phyloP scores from a whole-genome alignment of 2,797 vertebrate species.

The Vultur gryphus region DNA sequence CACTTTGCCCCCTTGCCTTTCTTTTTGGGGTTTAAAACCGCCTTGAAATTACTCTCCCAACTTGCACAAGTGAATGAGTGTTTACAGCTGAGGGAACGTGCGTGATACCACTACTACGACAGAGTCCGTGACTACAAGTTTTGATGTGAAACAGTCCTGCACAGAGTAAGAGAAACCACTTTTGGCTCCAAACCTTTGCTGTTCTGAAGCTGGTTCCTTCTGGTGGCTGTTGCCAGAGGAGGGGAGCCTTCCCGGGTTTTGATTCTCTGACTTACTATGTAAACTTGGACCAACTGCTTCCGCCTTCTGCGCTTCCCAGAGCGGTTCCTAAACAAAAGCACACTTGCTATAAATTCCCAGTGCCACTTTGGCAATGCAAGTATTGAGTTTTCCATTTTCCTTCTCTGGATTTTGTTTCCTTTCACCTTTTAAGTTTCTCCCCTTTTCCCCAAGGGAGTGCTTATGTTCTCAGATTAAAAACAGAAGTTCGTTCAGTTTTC shows the following conservation, averaged over 20 bases:
- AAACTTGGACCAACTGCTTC: background rate
- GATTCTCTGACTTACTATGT: background rate
- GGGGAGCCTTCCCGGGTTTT: background rate
- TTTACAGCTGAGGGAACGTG: background rate
- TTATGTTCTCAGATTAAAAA: background rate
- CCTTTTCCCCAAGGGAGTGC: background rate
- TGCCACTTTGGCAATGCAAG: background rate
- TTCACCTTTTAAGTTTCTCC: background rate
- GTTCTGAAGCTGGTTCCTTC: background rate
- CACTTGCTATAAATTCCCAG: background rate
- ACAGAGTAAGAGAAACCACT: background rate
- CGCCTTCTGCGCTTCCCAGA: background rate
- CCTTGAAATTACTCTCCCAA: background rate
- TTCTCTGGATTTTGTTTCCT: background rate
- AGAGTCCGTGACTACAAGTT: background rate
- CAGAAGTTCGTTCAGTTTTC: background rate
- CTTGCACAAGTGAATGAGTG: background rate
- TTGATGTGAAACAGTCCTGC: background rate
- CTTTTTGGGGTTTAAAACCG: background rate
- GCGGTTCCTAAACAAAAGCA: background rate
- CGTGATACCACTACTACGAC: rapidly evolving
- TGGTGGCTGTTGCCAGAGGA: background rate
- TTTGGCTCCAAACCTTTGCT: background rate
- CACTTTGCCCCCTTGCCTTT: rapidly evolving
- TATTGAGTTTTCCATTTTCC: background rate